These are phyloP conservation scores for Delia radicum DNA, from an alignment of 1,140 invertebrate species.

Conservation along the genomic window DNA sequence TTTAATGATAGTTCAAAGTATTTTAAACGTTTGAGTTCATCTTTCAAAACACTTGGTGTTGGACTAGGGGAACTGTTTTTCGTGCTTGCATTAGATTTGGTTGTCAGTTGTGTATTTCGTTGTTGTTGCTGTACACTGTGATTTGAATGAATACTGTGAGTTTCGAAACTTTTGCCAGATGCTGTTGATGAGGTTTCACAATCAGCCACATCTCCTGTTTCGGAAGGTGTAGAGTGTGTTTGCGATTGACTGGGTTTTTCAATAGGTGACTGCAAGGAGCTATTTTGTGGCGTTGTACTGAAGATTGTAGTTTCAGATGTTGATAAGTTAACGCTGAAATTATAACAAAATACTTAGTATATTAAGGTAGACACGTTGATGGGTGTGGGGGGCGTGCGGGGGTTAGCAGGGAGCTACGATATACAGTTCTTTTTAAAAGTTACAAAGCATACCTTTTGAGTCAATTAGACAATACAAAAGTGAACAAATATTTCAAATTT, in stretches of 20 bases:
- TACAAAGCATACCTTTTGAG: too few relatives aligned
- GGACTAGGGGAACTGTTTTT: constrained; percentile 25
- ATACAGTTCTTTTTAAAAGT: too few relatives aligned
- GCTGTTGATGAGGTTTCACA: constrained; percentile 50
- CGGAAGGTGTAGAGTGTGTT: constrained; percentile 36
- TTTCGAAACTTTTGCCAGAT: constrained; percentile 51
- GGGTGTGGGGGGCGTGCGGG: not conserved
- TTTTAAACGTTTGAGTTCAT: constrained; percentile 55
- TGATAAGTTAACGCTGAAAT: constrained; percentile 28
- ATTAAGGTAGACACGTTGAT: too few relatives aligned
- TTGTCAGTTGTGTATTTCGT: not conserved
- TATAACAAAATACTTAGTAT: too few relatives aligned
- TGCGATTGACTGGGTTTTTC: constrained; percentile 46
- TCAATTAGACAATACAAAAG: too few relatives aligned
- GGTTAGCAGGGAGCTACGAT: too few relatives aligned
- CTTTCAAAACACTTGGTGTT: constrained; percentile 47
- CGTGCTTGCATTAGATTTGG: constrained; percentile 13
- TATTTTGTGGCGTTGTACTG: constrained; percentile 41
- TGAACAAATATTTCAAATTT: too few relatives aligned
- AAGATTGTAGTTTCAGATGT: constrained; percentile 53
- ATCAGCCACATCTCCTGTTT: constrained; percentile 48
- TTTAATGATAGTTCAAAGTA: constrained; percentile 56
- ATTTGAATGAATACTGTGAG: constrained; percentile 45
- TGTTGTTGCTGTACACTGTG: constrained; percentile 27
- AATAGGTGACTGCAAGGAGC: constrained; percentile 42